Percentiles rank a stretch among this genome's conserved stretches.
Conservation (phyloP, 2,797 vertebrate species). For the Cyclopterus lumpus region DNA sequence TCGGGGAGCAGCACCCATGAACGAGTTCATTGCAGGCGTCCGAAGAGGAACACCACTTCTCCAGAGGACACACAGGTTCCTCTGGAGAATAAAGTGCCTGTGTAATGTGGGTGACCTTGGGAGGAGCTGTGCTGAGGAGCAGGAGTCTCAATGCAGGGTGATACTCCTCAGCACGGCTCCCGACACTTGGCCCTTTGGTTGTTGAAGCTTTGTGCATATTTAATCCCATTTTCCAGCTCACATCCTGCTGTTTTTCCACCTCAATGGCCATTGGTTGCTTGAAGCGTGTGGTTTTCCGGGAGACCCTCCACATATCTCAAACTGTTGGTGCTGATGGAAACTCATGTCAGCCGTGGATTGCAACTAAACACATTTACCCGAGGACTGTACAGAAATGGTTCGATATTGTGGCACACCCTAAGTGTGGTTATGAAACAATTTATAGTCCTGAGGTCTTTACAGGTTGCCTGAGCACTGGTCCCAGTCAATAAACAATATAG, state of each 20-base stretch:
- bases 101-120: slow-evolving; percentile 34
- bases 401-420: not conserved
- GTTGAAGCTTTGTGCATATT: slow-evolving; percentile 42
- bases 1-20: slow-evolving; percentile 38
- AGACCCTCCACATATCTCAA: slow-evolving; percentile 27
- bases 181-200: slow-evolving; percentile 27
- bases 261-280: slow-evolving; percentile 45
- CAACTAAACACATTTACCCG: not conserved
- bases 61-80: slow-evolving; percentile 44
- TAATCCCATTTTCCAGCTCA: slow-evolving; percentile 66
- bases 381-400: not conserved
- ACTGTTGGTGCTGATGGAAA: not conserved
- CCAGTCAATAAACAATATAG: not conserved
- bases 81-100: slow-evolving; percentile 23
- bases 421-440: not conserved
- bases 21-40: slow-evolving; percentile 50
- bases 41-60: slow-evolving; percentile 20
- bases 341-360: not conserved
- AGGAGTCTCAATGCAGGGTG: not conserved
- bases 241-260: slow-evolving; percentile 46
- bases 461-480: not conserved
- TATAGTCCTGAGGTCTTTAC: not conserved
- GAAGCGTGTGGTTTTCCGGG: slow-evolving; percentile 29
- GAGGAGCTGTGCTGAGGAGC: not conserved
- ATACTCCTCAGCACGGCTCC: not conserved